A percentile compares a stretch with the other conserved stretches of the same genome.
phyloP scores from a whole-genome alignment of 2,888 invertebrate genomes.

The Plagodis pulveraria region DNA sequence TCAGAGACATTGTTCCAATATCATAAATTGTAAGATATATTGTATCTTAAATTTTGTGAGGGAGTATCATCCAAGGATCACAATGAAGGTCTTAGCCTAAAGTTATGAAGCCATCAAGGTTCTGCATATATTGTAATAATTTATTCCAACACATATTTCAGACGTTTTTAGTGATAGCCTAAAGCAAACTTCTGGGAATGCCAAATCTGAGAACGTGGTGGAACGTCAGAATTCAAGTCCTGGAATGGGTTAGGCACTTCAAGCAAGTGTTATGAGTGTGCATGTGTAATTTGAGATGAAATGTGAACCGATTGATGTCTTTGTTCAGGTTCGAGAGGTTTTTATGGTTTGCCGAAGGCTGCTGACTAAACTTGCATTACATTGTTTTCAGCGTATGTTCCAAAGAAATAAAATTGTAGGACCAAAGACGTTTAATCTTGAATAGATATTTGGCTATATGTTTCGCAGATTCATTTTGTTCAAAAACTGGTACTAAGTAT shows the following conservation, averaged over 20 bases:
- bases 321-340: conserved; percentile 67
- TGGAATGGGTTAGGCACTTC: conserved; percentile 34
- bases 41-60: neutral
- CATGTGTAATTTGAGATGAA: conserved; percentile 79
- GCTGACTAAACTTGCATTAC: conserved; percentile 67
- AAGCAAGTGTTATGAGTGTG: conserved; percentile 62
- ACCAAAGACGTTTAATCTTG: no score
- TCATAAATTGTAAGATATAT: no score
- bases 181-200: conserved; percentile 61
- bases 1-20: no score
- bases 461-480: no score
- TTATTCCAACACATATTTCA: conserved; percentile 32
- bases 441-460: neutral
- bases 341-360: conserved; percentile 68
- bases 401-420: conserved; percentile 1
- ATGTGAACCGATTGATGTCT: conserved; percentile 82
- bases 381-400: conserved; percentile 54
- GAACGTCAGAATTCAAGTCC: conserved; percentile 7
- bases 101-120: conserved; percentile 35
- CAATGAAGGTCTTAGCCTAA: conserved; percentile 22
- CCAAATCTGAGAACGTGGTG: conserved; percentile 52
- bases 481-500: no score
- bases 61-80: conserved; percentile 18
- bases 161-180: conserved; percentile 51
- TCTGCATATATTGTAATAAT: conserved; percentile 24